Base-by-base conservation (phyloP, 2,113 vertebrate genomes). In the Hippocampus abdominalis region DNA sequence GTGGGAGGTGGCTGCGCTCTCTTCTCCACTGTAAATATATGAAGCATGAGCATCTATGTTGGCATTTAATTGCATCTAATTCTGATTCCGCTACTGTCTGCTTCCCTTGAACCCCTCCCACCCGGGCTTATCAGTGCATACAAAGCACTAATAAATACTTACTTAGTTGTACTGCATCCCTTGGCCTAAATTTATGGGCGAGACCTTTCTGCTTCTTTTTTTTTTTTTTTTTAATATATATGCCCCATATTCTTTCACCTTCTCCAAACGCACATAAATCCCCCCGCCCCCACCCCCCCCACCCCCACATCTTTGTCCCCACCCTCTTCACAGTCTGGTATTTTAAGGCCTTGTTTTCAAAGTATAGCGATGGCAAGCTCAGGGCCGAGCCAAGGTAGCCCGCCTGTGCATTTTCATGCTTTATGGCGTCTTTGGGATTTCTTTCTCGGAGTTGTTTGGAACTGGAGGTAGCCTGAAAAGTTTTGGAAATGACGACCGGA, bases 201-300 rank as follows among this genome's bases (percentile, higher is more conserved):
- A 75, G 79, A 78, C 74, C 75, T 87, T 83, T 84, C 39, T 56
- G 44, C 27, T 71, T 85, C 73, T 29, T 29, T 59, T 76, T 88
- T 83, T 84, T 49, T 51, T 44, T 44, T 44, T 44, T 44, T 44
- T 44, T 44, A 13, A 44, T 81, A 83, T 79, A 80, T 76, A 71
- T 72, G 54, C 32, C 73, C 74, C 62, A 72, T 77, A 80, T 74
- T 74, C 77, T 27, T 80, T 82, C 78, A 76, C 76, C 66, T 71
- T 81, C 75, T 87, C 68, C 80, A 80, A 88, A 84, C 39, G 60
- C 20, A 76, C 83, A 83, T 88, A 83, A 84, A 88, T 85, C 77
- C 68, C 66, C 12, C 18, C 36, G 84, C 77, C 68, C 66, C 12
- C 18, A 27, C 46, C 56, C 40, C 29, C 32, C 32, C 32, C 2